These are phyloP conservation scores for Imbricaverruca yamaguchii DNA, from an alignment of 2,888 invertebrate species.

Conservation along the genomic window DNA sequence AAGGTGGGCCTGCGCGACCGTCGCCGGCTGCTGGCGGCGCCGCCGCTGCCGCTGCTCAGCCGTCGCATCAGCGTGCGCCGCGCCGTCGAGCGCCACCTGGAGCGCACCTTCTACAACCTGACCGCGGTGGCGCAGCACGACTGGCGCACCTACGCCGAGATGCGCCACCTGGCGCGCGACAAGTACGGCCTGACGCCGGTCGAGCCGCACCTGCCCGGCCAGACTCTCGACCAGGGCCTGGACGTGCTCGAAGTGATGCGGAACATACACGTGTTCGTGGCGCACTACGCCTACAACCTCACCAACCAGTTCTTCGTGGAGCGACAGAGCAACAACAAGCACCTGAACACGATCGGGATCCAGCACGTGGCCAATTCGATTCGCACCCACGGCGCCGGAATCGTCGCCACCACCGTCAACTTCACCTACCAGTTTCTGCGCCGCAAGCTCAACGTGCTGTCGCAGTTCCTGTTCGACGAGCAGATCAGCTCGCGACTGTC, in stretches of 20 bases:
- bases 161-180: slow-evolving; percentile 82
- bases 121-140: slow-evolving; percentile 95
- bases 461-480: slow-evolving; percentile 95
- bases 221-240: slow-evolving; percentile 89
- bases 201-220: slow-evolving; percentile 91
- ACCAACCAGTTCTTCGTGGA: slow-evolving; percentile 95
- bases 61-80: slow-evolving; percentile 36
- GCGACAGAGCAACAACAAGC: slow-evolving; percentile 80
- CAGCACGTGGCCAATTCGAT: slow-evolving; percentile 94
- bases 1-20: slow-evolving; percentile 47
- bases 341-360: slow-evolving; percentile 72
- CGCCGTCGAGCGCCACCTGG: slow-evolving; percentile 79
- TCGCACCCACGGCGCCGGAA: slow-evolving; percentile 90
- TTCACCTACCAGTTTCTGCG: slow-evolving; percentile 89
- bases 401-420: slow-evolving; percentile 90
- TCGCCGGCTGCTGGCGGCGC: background rate
- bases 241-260: slow-evolving; percentile 96
- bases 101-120: slow-evolving; percentile 91
- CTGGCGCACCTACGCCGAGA: slow-evolving; percentile 95
- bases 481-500: slow-evolving; percentile 90
- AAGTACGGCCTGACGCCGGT: slow-evolving; percentile 72
- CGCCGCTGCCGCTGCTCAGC: background rate
- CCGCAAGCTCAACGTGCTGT: slow-evolving; percentile 86
- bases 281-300: slow-evolving; percentile 87
- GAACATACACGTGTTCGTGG: slow-evolving; percentile 89